phyloP scores from a whole-genome alignment of 2,888 invertebrate species.

The Noctua fimbriata region DNA sequence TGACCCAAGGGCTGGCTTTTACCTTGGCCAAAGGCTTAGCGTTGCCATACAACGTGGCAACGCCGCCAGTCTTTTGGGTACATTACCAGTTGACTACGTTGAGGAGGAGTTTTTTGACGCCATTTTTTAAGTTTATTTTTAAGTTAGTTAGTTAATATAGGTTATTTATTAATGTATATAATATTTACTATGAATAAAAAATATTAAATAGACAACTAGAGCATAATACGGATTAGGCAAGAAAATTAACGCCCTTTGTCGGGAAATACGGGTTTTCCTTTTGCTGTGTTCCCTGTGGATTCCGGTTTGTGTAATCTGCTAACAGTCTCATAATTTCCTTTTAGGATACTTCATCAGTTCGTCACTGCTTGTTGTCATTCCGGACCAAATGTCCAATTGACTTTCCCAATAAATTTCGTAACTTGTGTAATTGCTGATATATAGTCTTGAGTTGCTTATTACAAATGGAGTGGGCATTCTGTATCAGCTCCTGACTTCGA shows the following conservation, averaged over 20 bases:
- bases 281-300: background rate
- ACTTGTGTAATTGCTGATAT: conserved; percentile 6
- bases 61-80: no score
- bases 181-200: no score
- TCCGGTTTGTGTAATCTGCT: background rate
- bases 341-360: background rate
- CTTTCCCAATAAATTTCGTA: background rate
- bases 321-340: no score
- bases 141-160: no score
- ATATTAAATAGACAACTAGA: background rate
- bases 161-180: no score
- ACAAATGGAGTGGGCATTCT: conserved; percentile 19
- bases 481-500: conserved; percentile 65
- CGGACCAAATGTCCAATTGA: background rate
- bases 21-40: no score
- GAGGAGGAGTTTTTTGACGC: no score
- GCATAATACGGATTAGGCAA: background rate
- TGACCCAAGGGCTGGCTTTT: no score
- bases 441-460: conserved; percentile 1
- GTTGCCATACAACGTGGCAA: no score
- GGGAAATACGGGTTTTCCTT: no score
- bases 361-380: background rate
- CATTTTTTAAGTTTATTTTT: no score
- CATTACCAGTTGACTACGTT: no score
- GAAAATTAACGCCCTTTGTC: background rate